Evolutionary conservation across 2,797 vertebrate genomes (phyloP), one percentile per base, ranked within the genome.

Genomic region (Gallirallus australis): DNA sequence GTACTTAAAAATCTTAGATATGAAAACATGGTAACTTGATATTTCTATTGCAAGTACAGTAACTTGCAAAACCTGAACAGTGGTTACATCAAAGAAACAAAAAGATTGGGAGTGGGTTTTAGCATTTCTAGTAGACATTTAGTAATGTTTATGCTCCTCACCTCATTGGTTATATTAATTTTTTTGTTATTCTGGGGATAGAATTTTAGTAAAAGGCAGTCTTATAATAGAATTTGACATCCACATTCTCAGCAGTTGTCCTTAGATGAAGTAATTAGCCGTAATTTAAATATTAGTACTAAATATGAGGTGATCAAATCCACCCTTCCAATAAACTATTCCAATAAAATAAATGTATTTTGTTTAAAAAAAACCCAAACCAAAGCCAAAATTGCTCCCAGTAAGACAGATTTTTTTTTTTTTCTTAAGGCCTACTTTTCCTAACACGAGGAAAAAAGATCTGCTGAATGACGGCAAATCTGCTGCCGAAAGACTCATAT

Each of bases 401-500:
- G 71, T 70, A 50, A 68, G 76, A 30, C 9, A 24, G 37, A 47
- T 35, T 25, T 18, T 31, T 40, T 42, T 40, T 47, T 56, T 82
- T 33, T 35, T 35, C 33, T 35, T 35, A 24, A 35, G 19, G 5
- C 27, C 84, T 65, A 23, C 28, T 75, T 80, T 66, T 68, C 39
- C 25, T 86, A 39, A 68, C 39, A 56, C 12, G 16, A 24, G 86
- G 48, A 39, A 83, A 68, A 77, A 73, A 89, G 31, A 61, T 40
- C 48, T 47, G 19, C 9, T 66, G 70, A 87, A 66, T 56, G 80
- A 89, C 68, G 88, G 63, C 69, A 68, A 88, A 59, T 82, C 59
- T 85, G 47, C 66, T 90, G 59, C 88, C 83, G 94, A 71, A 95
- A 97, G 95, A 73, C 86, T 96, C 96, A 85, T 98, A 97, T 94